phyloP scores from a whole-genome alignment of 2,888 invertebrate genomes.

The Alcis repandata region DNA sequence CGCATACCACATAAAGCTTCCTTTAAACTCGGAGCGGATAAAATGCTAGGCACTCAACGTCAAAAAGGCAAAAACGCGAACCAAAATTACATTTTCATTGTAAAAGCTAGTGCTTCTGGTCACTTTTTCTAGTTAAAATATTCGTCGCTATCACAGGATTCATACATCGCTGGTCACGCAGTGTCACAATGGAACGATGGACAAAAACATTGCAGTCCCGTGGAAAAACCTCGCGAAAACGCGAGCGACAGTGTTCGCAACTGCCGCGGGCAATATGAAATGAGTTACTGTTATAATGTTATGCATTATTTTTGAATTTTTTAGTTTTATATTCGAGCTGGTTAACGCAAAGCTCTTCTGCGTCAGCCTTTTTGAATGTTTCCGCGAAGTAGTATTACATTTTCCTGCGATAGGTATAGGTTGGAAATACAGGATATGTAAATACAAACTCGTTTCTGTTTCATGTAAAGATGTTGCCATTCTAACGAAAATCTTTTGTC shows the following conservation, averaged over 20 bases:
- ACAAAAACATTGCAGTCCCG: conserved; percentile 72
- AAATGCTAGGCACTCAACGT: conserved; percentile 33
- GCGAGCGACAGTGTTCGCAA: conserved; percentile 49
- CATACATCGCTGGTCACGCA: conserved; percentile 75
- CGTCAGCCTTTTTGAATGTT: not conserved
- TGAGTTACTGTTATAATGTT: conserved; percentile 18
- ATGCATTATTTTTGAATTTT: conserved; percentile 25
- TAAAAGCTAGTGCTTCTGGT: conserved; percentile 56
- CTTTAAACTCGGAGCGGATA: conserved; percentile 11
- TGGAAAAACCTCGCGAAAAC: conserved; percentile 55
- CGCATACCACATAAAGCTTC: conserved; percentile 6
- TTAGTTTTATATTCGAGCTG: conserved; percentile 8
- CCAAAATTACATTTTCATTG: conserved; percentile 57
- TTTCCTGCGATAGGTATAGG: not conserved
- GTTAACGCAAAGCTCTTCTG: not conserved
- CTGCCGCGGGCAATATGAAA: conserved; percentile 31
- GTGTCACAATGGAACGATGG: conserved; percentile 77
- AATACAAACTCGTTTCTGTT: no score
- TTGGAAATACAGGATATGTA: no score
- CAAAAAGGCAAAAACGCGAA: conserved; percentile 38
- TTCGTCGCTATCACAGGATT: conserved; percentile 79
- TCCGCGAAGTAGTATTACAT: not conserved
- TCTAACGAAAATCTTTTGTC: no score
- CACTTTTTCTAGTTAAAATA: conserved; percentile 72
- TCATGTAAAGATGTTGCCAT: no score